Evolutionary conservation across 2,113 vertebrate genomes (phyloP), one percentile per base, ranked within the genome.

Genomic region (Columba livia): DNA sequence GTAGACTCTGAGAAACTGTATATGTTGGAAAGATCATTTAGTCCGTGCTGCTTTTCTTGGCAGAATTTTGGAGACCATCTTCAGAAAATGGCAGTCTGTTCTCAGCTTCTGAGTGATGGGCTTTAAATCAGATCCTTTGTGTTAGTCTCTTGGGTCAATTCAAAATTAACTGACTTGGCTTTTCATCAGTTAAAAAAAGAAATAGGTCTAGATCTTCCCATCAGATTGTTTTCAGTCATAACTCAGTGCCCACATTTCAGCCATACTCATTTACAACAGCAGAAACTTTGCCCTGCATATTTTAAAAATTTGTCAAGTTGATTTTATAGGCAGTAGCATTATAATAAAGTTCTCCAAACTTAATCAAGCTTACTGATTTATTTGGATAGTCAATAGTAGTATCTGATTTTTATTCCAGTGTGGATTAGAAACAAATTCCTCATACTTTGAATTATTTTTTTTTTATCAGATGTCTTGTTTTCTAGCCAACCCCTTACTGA

Each of bases 301-400:
- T 95, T 93, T 36, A 23, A 92, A 95, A 91, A 88, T 31, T 57
- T 89, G 75, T 77, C 70, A 83, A 79, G 56, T 83, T 92, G 80
- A 91, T 96, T 96, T 94, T 94, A 90, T 73, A 90, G 85, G 79
- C 82, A 95, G 94, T 94, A 94, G 82, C 88, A 78, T 94, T 94
- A 73, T 85, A 88, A 93, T 94, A 95, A 88, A 89, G 54, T 95
- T 80, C 44, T 89, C 79, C 69, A 93, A 90, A 91, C 85, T 83
- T 91, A 94, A 90, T 96, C 88, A 94, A 91, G 79, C 53, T 83
- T 56, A 66, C 85, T 71, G 82, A 77, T 94, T 95, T 96, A 89
- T 96, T 94, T 91, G 67, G 50, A 77, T 90, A 95, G 87, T 79
- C 58, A 92, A 79, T 92, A 89, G 40, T 50, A 89, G 50, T 91